Evolutionary conservation across 2,888 invertebrate genomes (phyloP).

Genomic region (Merodon equestris): DNA sequence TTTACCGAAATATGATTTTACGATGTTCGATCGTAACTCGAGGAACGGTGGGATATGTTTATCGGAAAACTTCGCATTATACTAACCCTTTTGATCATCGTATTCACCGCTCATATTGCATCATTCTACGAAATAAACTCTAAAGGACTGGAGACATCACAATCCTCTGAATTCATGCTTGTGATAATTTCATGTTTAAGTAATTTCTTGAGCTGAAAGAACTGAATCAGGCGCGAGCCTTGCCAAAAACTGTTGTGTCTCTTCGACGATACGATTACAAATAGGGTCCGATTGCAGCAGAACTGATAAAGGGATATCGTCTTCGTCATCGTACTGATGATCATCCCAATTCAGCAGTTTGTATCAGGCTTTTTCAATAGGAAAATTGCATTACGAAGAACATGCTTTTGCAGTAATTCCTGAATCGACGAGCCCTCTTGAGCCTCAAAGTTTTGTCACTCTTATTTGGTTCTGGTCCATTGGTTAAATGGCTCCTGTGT

Average conservation of each 20-base stretch:
- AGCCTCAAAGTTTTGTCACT: conserved; percentile 10
- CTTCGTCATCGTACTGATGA: conserved; percentile 29
- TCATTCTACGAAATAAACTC: too few relatives aligned
- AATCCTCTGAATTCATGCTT: too few relatives aligned
- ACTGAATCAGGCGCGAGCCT: too few relatives aligned
- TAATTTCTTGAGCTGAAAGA: too few relatives aligned
- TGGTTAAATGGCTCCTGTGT: conserved; percentile 26
- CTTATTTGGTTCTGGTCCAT: conserved; percentile 10
- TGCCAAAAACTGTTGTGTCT: conserved; percentile 1
- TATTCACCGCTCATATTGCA: too few relatives aligned
- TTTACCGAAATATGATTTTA: too few relatives aligned
- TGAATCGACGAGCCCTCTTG: conserved; percentile 5
- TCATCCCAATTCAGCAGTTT: conserved; percentile 27
- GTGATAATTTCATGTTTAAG: too few relatives aligned
- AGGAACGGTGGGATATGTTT: too few relatives aligned
- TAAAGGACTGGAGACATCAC: too few relatives aligned
- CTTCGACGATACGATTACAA: neutral
- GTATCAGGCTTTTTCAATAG: conserved; percentile 20
- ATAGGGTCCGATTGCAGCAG: conserved; percentile 8
- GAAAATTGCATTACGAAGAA: conserved; percentile 9
- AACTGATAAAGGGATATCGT: conserved; percentile 35
- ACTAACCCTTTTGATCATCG: too few relatives aligned
- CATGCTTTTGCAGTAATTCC: conserved; percentile 27
- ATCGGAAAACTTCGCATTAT: too few relatives aligned
- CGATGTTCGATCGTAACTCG: too few relatives aligned